Percentiles rank a stretch among this genome's conserved stretches.
These are phyloP conservation scores for Theocolax elegans DNA, from an alignment of 1,140 invertebrate genomes.

Conservation along the genomic window DNA sequence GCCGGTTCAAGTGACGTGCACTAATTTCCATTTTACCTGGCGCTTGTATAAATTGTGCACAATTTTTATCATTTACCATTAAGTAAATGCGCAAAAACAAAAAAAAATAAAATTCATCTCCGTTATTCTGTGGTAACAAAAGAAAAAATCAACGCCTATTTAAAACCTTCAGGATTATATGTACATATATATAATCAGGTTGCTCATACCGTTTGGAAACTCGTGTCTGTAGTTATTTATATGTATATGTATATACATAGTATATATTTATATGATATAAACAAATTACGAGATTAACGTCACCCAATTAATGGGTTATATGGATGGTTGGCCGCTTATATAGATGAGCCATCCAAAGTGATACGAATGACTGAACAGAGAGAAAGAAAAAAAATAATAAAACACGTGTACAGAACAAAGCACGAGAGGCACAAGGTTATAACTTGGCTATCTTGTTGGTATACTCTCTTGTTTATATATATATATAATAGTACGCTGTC, in stretches of 20 bases:
- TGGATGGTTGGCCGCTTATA: too few relatives aligned
- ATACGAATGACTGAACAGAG: constrained; percentile 19
- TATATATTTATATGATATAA: background rate
- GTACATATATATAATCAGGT: too few relatives aligned
- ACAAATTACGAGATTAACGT: too few relatives aligned
- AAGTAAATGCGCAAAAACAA: background rate
- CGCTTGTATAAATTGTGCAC: too few relatives aligned
- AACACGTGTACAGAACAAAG: constrained; percentile 13
- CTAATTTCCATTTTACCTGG: too few relatives aligned
- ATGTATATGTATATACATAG: background rate
- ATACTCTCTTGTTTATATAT: constrained; percentile 36
- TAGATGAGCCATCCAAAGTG: constrained; percentile 16
- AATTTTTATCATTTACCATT: too few relatives aligned
- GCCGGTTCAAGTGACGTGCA: constrained; percentile 45
- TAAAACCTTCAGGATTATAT: constrained; percentile 16
- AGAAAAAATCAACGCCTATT: constrained; percentile 40
- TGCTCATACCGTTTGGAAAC: constrained; percentile 9
- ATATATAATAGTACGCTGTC: too few relatives aligned
- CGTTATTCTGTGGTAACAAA: constrained; percentile 63
- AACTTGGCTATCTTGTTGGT: constrained; percentile 1
- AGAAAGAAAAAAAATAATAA: background rate
- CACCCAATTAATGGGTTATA: too few relatives aligned
- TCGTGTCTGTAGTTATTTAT: background rate
- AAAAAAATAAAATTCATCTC: constrained; percentile 45
- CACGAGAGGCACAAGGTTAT: constrained; percentile 9